phyloP scores from a whole-genome alignment of 2,797 vertebrate genomes.

The Borostomias antarcticus region DNA sequence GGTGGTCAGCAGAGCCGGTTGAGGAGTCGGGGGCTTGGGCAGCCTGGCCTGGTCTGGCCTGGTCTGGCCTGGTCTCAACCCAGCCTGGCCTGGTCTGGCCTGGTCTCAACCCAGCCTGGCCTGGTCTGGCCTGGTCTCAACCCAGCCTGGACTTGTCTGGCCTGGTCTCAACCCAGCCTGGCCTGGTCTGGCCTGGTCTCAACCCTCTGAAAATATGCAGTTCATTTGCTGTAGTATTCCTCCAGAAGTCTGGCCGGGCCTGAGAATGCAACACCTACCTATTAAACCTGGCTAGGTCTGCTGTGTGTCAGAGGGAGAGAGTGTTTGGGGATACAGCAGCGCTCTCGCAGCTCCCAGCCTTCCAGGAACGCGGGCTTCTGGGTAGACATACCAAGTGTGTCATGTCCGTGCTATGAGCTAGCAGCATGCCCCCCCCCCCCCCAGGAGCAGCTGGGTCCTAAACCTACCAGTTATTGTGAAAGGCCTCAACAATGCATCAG shows the following conservation, averaged over 20 bases:
- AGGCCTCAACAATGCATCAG: not conserved
- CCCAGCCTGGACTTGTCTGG: not conserved
- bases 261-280: conserved; percentile 32
- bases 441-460: conserved; percentile 11
- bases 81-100: no score
- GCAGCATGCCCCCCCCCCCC: not conserved
- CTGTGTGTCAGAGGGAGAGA: not conserved
- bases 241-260: conserved; percentile 20
- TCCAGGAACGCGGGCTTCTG: not conserved
- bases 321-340: not conserved
- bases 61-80: no score
- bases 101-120: conserved; percentile 1
- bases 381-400: conserved; percentile 8
- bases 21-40: not conserved
- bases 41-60: not conserved
- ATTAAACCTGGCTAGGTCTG: conserved; percentile 6
- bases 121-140: no score
- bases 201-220: conserved; percentile 12
- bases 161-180: conserved; percentile 8
- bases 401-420: not conserved
- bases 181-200: no score
- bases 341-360: not conserved
- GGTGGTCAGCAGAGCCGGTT: not conserved
- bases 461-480: conserved; percentile 6
- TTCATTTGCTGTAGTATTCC: conserved; percentile 14